Conservation (phyloP, 2,797 vertebrate genomes). For the Hippopotamyrus pictus region DNA sequence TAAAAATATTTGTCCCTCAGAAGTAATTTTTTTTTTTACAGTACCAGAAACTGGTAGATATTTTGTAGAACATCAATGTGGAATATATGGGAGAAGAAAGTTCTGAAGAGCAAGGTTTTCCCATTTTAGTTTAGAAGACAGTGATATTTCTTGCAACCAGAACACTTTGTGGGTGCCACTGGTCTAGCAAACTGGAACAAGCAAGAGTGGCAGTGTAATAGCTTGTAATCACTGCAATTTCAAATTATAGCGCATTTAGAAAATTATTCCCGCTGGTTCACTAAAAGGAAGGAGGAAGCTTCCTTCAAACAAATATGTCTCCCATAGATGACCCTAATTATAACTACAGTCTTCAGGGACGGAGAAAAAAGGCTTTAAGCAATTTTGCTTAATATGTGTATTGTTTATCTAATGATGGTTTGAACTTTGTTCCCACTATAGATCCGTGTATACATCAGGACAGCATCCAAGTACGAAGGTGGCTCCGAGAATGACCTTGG, state of each 20-base stretch:
- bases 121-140: neutral
- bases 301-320: neutral
- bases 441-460: constrained; percentile 65
- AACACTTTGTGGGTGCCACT: neutral
- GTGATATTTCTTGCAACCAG: neutral
- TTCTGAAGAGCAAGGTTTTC: neutral
- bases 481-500: constrained; percentile 42
- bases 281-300: neutral
- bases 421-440: constrained; percentile 35
- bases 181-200: neutral
- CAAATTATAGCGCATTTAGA: neutral
- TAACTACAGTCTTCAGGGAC: neutral
- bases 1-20: neutral
- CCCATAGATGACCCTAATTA: neutral
- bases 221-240: neutral
- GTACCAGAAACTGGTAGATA: neutral
- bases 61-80: neutral
- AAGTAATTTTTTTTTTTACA: neutral
- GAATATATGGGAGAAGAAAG: neutral
- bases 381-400: neutral
- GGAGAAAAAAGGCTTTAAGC: neutral
- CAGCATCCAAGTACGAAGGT: neutral
- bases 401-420: neutral
- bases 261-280: too few species aligned
- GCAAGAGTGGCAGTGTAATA: neutral